Conservation (phyloP, 1,140 invertebrate genomes). For the Musca domestica region DNA sequence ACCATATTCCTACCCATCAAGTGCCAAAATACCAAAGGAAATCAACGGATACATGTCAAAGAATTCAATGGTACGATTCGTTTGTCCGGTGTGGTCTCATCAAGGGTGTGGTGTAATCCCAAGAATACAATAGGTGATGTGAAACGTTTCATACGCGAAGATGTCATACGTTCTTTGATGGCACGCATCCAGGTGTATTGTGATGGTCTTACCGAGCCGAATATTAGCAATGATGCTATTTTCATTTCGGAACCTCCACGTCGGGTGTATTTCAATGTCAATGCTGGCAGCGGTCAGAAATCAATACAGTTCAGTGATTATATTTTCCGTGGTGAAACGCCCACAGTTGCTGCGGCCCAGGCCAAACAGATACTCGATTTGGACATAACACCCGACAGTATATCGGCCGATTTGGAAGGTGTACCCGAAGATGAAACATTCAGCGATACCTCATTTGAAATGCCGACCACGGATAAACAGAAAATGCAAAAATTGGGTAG, state of each 20-base stretch:
- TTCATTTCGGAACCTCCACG: conserved; percentile 48
- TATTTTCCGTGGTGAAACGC: conserved; percentile 48
- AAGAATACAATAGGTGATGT: conserved; percentile 45
- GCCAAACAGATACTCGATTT: conserved; percentile 50
- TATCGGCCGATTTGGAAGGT: conserved; percentile 40
- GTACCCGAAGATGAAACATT: conserved; percentile 38
- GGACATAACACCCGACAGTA: conserved; percentile 40
- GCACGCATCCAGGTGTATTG: conserved; percentile 51
- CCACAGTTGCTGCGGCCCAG: conserved; percentile 44
- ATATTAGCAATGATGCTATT: conserved; percentile 38
- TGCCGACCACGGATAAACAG: conserved; percentile 3
- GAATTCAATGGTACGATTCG: conserved; percentile 44
- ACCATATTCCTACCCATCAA: conserved; percentile 44
- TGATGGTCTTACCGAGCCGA: conserved; percentile 47
- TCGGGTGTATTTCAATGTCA: conserved; percentile 45
- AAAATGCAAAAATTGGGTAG: not conserved
- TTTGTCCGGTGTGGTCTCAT: conserved; percentile 42
- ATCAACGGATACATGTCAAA: conserved; percentile 32
- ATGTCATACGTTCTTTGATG: conserved; percentile 47
- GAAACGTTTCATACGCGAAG: conserved; percentile 45
- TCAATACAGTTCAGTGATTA: conserved; percentile 50
- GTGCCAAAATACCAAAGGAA: conserved; percentile 37
- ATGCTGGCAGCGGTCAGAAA: conserved; percentile 18
- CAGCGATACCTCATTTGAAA: conserved; percentile 4
- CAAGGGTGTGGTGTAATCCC: conserved; percentile 43